phyloP scores from a whole-genome alignment of 2,888 invertebrate species.

The Cabera pusaria region DNA sequence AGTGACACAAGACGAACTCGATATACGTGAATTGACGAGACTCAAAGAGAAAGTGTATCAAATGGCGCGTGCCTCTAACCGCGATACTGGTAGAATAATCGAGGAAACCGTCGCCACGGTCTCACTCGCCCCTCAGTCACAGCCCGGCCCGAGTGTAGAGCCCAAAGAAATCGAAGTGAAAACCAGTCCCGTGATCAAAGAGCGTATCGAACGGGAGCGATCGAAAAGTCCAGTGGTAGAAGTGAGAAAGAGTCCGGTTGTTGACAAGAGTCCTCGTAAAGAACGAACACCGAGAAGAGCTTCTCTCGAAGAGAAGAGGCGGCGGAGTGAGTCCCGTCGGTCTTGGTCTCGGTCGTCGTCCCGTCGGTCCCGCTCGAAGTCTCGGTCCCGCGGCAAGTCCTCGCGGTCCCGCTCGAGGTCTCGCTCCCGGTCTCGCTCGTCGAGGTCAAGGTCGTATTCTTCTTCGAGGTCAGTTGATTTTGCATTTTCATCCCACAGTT shows the following conservation, averaged over 20 bases:
- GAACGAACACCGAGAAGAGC: conserved; percentile 48
- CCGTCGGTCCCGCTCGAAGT: conserved; percentile 49
- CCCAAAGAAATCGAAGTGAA: background rate
- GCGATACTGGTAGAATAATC: conserved; percentile 43
- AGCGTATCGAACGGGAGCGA: conserved; percentile 35
- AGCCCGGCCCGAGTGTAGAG: conserved; percentile 20
- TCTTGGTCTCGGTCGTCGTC: conserved; percentile 65
- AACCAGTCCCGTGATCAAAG: conserved; percentile 30
- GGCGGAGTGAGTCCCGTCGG: conserved; percentile 43
- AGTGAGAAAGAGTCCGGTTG: conserved; percentile 19
- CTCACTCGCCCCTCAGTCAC: conserved; percentile 50
- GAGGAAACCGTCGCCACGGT: conserved; percentile 30
- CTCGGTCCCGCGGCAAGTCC: conserved; percentile 58
- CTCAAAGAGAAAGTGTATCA: conserved; percentile 86
- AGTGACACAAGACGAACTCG: conserved; percentile 81
- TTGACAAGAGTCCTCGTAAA: conserved; percentile 40
- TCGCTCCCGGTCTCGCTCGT: conserved; percentile 45
- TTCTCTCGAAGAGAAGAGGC: conserved; percentile 49
- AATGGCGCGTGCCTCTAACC: conserved; percentile 86
- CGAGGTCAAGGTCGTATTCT: conserved; percentile 63
- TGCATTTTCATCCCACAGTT: background rate
- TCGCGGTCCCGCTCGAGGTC: conserved; percentile 46
- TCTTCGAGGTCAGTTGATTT: conserved; percentile 68
- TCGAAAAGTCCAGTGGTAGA: conserved; percentile 1
- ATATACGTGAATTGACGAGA: conserved; percentile 85